These are phyloP conservation scores for Matsumyia berberina DNA, from an alignment of 2,888 invertebrate species.

Conservation along the genomic window DNA sequence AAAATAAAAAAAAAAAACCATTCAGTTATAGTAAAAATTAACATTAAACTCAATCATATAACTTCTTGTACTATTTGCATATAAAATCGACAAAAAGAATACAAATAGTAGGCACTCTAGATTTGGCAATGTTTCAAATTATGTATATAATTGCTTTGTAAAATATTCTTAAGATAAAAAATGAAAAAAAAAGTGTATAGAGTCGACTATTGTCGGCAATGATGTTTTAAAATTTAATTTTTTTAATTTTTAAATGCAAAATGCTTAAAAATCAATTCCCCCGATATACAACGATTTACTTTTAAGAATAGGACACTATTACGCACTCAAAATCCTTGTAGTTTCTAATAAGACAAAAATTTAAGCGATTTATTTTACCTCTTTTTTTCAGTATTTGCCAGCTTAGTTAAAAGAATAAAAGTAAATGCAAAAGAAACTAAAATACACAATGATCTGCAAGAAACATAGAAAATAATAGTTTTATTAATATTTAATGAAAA, in stretches of 20 bases:
- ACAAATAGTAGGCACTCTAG: slow-evolving; percentile 61
- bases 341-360: slow-evolving; percentile 37
- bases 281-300: slow-evolving; percentile 75
- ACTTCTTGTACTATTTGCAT: slow-evolving; percentile 72
- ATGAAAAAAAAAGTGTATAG: slow-evolving; percentile 33
- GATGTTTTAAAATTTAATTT: slow-evolving; percentile 18
- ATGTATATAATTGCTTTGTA: slow-evolving; percentile 60
- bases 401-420: slow-evolving; percentile 38
- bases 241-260: slow-evolving; percentile 16
- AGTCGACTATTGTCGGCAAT: slow-evolving; percentile 64
- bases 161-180: slow-evolving; percentile 52
- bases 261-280: slow-evolving; percentile 56
- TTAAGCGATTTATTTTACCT: slow-evolving; percentile 46
- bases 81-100: slow-evolving; percentile 23
- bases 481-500: slow-evolving; percentile 71
- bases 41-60: slow-evolving; percentile 70
- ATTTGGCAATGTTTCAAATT: slow-evolving; percentile 60
- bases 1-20: slow-evolving; percentile 21
- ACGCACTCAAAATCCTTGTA: slow-evolving; percentile 67
- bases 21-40: slow-evolving; percentile 34
- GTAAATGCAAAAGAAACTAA: slow-evolving; percentile 12
- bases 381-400: slow-evolving; percentile 55
- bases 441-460: slow-evolving; percentile 69
- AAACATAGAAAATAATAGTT: slow-evolving; percentile 71
- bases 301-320: slow-evolving; percentile 69